Conservation (phyloP, 2,797 vertebrate species). For the Parotocinclus haroldoi region DNA sequence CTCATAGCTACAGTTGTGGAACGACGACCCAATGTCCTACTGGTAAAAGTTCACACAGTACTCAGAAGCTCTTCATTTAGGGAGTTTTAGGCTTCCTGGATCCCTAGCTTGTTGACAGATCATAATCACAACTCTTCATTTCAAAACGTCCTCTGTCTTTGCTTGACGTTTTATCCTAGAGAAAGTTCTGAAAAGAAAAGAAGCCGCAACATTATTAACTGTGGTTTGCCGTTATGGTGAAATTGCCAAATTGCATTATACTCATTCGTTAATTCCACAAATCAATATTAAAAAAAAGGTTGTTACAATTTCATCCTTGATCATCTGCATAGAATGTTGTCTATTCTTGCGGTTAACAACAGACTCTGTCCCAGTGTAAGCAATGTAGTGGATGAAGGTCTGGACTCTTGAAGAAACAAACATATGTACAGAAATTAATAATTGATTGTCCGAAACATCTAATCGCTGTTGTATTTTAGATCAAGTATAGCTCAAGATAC, state of each 20-base stretch:
- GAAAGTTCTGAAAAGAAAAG: slow-evolving; percentile 14
- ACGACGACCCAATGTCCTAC: no score
- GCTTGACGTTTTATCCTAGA: slow-evolving; percentile 4
- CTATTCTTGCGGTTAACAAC: neutral
- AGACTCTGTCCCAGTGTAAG: slow-evolving; percentile 57
- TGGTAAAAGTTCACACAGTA: no score
- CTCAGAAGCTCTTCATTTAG: no score
- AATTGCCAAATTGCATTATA: neutral
- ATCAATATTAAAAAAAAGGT: neutral
- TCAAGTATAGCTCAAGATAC: neutral
- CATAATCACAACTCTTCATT: no score
- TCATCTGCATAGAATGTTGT: neutral
- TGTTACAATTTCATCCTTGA: slow-evolving; percentile 4
- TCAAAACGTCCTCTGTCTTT: no score
- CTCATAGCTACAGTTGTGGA: no score
- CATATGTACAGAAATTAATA: neutral
- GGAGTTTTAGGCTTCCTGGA: no score
- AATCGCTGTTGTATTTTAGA: no score
- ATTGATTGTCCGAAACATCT: neutral
- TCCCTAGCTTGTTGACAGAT: no score
- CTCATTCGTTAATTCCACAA: no score
- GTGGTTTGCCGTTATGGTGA: neutral
- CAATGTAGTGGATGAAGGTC: slow-evolving; percentile 62
- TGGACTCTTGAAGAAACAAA: slow-evolving; percentile 47
- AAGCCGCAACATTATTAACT: neutral